Percentiles rank a stretch among this genome's conserved stretches.
phyloP scores from a whole-genome alignment of 2,113 vertebrate species.

The Macroglossus sobrinus region DNA sequence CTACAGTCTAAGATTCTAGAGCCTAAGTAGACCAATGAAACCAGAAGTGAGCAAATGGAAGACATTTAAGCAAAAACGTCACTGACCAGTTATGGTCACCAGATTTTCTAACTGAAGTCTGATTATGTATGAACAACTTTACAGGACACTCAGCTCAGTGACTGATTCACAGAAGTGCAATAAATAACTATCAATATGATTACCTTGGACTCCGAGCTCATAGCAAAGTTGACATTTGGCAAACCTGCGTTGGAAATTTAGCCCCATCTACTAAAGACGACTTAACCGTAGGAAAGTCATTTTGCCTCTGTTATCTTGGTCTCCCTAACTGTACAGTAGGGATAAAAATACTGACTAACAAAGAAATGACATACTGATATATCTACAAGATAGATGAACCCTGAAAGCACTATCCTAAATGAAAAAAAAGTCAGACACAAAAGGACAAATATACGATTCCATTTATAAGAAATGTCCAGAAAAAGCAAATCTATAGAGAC shows the following conservation, averaged over 20 bases:
- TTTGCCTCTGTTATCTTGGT: background rate
- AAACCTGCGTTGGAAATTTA: background rate
- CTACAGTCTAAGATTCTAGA: background rate
- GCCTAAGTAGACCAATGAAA: background rate
- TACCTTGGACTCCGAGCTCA: background rate
- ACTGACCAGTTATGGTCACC: background rate
- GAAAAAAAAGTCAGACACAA: background rate
- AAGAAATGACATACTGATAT: background rate
- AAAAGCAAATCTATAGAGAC: background rate
- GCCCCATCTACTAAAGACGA: background rate
- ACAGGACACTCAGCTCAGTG: background rate
- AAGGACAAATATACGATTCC: background rate
- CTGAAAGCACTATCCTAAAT: background rate
- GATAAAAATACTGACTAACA: background rate
- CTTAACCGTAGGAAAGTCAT: background rate
- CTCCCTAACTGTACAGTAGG: background rate
- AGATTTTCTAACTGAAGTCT: background rate
- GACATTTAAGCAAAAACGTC: background rate
- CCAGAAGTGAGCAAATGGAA: background rate
- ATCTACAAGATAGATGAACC: background rate
- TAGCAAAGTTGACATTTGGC: background rate
- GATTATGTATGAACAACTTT: background rate
- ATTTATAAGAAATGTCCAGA: background rate
- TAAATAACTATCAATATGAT: background rate
- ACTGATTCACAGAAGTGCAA: background rate